phyloP scores from a whole-genome alignment of 2,888 invertebrate genomes.

The Drosophila peninsularis region DNA sequence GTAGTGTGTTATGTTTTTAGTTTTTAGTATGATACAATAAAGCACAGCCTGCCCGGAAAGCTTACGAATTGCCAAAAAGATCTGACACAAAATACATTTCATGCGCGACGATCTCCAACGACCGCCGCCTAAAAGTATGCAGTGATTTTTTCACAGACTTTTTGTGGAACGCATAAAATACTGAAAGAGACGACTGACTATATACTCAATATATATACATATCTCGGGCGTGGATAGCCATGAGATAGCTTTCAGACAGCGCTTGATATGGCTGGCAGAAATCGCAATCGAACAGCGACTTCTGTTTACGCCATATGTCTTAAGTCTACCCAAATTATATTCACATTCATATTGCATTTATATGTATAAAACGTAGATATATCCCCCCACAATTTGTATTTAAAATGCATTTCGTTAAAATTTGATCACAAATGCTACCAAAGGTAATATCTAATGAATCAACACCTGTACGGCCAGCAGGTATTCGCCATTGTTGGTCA shows the following conservation, averaged over 20 bases:
- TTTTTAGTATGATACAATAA: neutral
- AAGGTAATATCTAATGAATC: conserved; percentile 31
- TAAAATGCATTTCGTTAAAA: conserved; percentile 18
- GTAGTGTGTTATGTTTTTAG: neutral
- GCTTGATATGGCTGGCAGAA: neutral
- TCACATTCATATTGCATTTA: neutral
- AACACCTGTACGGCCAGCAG: conserved; percentile 69
- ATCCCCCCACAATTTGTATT: conserved; percentile 12
- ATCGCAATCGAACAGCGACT: neutral
- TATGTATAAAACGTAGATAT: neutral
- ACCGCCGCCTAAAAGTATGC: conserved; percentile 42
- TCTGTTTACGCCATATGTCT: neutral
- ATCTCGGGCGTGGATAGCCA: neutral
- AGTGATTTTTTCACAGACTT: neutral
- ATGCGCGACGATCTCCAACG: neutral
- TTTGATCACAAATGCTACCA: neutral
- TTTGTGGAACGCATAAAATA: neutral
- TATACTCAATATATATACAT: neutral
- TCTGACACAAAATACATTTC: neutral
- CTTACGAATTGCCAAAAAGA: neutral
- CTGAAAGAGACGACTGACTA: neutral
- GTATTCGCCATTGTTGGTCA: conserved; percentile 70
- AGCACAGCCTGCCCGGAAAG: conserved; percentile 31
- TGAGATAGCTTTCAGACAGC: neutral
- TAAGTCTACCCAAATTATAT: neutral